Base-by-base conservation (phyloP, 2,888 invertebrate genomes). In the Nemurella pictetii region DNA sequence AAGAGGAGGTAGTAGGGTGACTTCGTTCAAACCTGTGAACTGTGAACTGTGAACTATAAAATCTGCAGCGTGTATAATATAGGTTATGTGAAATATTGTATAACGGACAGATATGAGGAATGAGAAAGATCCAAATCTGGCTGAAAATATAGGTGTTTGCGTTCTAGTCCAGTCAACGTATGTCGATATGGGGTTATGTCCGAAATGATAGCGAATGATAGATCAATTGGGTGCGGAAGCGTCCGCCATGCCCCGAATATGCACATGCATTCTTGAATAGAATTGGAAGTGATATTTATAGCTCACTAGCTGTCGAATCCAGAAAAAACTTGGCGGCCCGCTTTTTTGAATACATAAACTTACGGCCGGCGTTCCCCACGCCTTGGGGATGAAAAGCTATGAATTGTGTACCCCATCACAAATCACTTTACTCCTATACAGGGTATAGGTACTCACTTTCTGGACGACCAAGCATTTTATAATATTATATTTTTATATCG, bases 221-320 rank as follows among this genome's bases (percentile, higher is more conserved):
- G 55, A 55, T 55, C 55, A 55, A 55, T 55, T 55, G 55, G 55
- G 55, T 55, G 55, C 55, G 55, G 55, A 55, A 55, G 55, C 55
- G 9, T 55, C 55, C 20, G 55, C 15, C 55, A 55, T 55, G 55
- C 15, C 12, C 20, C 55, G 55, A 15, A 78, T 29, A 78, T 30
- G 28, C 78, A n/a, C n/a, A 30, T 30, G 30, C 73, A 82, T 27
- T 82, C 82, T 82, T 82, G 72, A 55, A 72, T 82, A 82, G 82
- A 82, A 82, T 82, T 55, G 29, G n/a, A 25, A 55, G 29, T 72
- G 29, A 82, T 72, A 82, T 82, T 82, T 82, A 82, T 82, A 5
- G 72, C 29, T 82, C 82, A 82, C 82, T 82, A 82, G 82, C 82
- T 82, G 82, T 82, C 82, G 82, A 82, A 82, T 20, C 55, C 82